Evolutionary conservation across 2,797 vertebrate species (phyloP).

Genomic region (Diplodus sargus): DNA sequence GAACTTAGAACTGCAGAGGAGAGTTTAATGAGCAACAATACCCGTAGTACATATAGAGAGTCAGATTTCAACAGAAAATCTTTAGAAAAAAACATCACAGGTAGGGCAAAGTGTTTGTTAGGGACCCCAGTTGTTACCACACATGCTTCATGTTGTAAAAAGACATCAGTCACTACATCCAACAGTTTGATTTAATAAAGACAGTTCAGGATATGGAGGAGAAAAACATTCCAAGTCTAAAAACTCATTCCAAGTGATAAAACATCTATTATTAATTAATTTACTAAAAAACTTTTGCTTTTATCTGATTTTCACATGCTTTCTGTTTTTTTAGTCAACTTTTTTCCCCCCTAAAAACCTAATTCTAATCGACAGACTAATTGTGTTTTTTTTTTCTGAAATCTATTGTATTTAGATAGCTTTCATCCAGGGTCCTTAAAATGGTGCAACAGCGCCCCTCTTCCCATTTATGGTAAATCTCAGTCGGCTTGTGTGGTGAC

Average conservation of each 20-base stretch:
- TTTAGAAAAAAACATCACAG: not conserved
- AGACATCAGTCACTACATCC: not conserved
- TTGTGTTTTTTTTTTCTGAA: not conserved
- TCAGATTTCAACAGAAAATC: not conserved
- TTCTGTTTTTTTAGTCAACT: not conserved
- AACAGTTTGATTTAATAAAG: not conserved
- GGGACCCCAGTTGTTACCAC: not conserved
- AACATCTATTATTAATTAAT: not conserved
- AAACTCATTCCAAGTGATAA: not conserved
- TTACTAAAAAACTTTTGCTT: not conserved
- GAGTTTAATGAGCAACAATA: not conserved
- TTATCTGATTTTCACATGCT: not conserved
- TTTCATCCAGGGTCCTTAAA: not conserved
- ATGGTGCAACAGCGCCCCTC: not conserved
- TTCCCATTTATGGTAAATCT: not conserved
- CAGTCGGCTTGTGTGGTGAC: not conserved
- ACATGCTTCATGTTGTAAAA: not conserved
- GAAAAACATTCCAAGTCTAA: not conserved
- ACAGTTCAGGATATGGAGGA: not conserved
- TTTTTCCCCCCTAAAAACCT: not conserved
- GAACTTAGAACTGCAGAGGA: not conserved
- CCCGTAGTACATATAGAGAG: not conserved
- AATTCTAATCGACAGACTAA: not conserved
- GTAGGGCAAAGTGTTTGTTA: not conserved
- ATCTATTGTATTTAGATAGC: not conserved